Evolutionary conservation across 2,888 invertebrate genomes (phyloP).

Genomic region (Polydrusus tereticollis): DNA sequence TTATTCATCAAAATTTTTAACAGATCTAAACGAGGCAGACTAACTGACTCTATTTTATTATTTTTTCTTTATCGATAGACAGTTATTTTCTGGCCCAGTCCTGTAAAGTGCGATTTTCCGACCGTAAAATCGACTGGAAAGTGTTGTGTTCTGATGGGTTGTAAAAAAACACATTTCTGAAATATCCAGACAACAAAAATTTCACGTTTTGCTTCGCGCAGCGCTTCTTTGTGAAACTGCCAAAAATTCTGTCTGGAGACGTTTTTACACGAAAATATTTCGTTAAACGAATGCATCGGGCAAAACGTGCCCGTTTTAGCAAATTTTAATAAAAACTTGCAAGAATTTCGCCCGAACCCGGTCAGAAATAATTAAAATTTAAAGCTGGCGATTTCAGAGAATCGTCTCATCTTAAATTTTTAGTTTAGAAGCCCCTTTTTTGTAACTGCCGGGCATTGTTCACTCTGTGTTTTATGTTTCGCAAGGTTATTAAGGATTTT

Average conservation of each 20-base stretch:
- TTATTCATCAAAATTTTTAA: too few species aligned
- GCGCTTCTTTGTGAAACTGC: slow-evolving; percentile 53
- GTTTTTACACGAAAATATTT: slow-evolving; percentile 63
- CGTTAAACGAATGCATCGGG: slow-evolving; percentile 59
- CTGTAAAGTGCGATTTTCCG: too few species aligned
- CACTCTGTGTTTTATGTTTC: slow-evolving; percentile 47
- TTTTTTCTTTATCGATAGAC: too few species aligned
- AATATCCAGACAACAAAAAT: slow-evolving; percentile 48
- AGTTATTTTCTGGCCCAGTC: too few species aligned
- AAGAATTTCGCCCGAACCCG: slow-evolving; percentile 56
- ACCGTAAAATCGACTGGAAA: too few species aligned
- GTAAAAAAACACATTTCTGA: slow-evolving; percentile 30
- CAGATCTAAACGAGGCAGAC: too few species aligned
- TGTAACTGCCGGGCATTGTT: slow-evolving; percentile 38
- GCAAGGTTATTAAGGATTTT: slow-evolving; percentile 46
- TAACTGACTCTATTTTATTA: too few species aligned
- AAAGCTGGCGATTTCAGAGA: slow-evolving; percentile 56
- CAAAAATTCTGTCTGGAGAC: slow-evolving; percentile 61
- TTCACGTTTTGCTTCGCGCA: background rate
- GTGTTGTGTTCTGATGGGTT: too few species aligned
- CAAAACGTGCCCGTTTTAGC: slow-evolving; percentile 60
- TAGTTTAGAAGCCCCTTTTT: slow-evolving; percentile 45
- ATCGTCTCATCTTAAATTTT: slow-evolving; percentile 51
- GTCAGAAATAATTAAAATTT: slow-evolving; percentile 59
- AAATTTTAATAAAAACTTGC: slow-evolving; percentile 62